Evolutionary conservation across 2,888 invertebrate species (phyloP), one percentile per base, ranked within the genome.

Genomic region (Hipparchia semele): DNA sequence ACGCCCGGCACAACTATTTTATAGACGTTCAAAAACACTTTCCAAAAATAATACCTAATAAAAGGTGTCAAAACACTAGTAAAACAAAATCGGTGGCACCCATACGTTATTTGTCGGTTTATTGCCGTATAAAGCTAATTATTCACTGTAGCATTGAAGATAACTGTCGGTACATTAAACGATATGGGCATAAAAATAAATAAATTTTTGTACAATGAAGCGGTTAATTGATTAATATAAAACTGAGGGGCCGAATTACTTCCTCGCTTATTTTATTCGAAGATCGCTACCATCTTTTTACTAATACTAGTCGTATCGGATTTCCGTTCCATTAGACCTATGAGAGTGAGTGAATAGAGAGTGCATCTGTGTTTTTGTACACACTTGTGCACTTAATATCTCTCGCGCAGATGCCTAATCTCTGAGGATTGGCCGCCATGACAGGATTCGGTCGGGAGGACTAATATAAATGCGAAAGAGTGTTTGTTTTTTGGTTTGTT

Each of bases 101-200:
- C 13, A 59, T 39, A 64, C 13, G 64, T 64, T 69, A 54, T 58
- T 6, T 66, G 33, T 72, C 54, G 49, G 65, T 65, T 73, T 61
- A 73, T 68, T 7, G 65, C 59, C 12, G 39, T 10, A 64, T 9
- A 53, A 46, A 72, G 51, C 72, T 72, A 72, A 75, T 75, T 73
- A 75, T 73, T 72, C 69, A 72, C 72, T 54, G 56, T 67, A 54
- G n/a, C 72, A 23, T 60, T 58, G 39, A 49, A n/a, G 75, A 75
- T 75, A 72, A 70, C 68, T 70, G 64, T 64, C 72, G 75, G 65
- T 33, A 65, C 65, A 68, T 75, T 74, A 70, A 68, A 49, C 54
- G 61, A 68, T 61, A 49, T 56, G 46, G 10, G 46, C 33, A 64
- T 61, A 45, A 56, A 68, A 68, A 73, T 72, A 70, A 71, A 68